Conservation (phyloP, 2,888 invertebrate genomes). For the Abrostola triplasia region DNA sequence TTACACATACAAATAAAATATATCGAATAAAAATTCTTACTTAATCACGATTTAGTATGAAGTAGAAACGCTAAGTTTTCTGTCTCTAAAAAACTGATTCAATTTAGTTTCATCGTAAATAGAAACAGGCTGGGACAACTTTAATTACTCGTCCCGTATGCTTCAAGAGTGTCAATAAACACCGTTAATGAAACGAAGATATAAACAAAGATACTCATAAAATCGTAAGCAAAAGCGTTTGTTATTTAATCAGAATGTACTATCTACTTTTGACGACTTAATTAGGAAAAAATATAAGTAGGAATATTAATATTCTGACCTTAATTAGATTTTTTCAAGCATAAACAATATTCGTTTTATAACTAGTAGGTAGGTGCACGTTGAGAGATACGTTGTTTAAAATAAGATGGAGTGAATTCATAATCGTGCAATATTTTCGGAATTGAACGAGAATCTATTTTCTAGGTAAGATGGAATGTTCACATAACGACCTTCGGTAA, state of each 20-base stretch:
- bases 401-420: conserved; percentile 12
- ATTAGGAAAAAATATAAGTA: not conserved
- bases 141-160: too few species aligned
- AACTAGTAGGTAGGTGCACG: too few species aligned
- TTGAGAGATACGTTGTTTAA: conserved; percentile 10
- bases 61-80: too few species aligned
- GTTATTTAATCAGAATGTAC: not conserved
- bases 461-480: conserved; percentile 39
- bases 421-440: conserved; percentile 27
- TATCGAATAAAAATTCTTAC: too few species aligned
- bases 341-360: too few species aligned
- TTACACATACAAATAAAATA: too few species aligned
- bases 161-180: not conserved
- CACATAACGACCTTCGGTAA: conserved; percentile 28
- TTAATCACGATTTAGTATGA: too few species aligned
- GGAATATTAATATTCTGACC: too few species aligned
- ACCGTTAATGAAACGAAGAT: not conserved
- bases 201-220: conserved; percentile 2
- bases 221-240: not conserved
- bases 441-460: conserved; percentile 37
- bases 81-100: too few species aligned
- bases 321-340: too few species aligned
- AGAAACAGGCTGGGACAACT: too few species aligned
- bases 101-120: too few species aligned
- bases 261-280: not conserved